These are phyloP conservation scores for Archegozetes longisetosus DNA, from an alignment of 1,140 invertebrate genomes.

Conservation along the genomic window DNA sequence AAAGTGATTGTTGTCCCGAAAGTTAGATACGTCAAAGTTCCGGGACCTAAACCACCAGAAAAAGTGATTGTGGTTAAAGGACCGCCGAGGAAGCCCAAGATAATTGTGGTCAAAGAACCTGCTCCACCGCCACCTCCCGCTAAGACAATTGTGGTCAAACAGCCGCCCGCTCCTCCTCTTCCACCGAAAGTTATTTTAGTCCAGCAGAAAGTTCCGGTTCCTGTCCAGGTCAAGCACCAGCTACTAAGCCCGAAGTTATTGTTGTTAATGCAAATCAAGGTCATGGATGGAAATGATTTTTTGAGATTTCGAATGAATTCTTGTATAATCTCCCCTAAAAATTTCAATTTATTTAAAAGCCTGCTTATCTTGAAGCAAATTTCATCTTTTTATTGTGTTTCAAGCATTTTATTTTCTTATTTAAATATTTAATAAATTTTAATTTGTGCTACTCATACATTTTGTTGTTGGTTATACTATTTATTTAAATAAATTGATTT, in stretches of 20 bases:
- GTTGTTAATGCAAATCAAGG: neutral
- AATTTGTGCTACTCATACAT: too few species aligned
- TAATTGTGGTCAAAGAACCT: neutral
- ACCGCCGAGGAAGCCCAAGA: neutral
- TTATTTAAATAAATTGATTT: too few species aligned
- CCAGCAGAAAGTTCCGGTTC: neutral
- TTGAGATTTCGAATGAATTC: too few species aligned
- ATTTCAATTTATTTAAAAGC: too few species aligned
- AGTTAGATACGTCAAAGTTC: neutral
- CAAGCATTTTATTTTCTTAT: too few species aligned
- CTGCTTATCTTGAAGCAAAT: too few species aligned
- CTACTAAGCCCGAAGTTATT: neutral
- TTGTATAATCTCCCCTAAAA: too few species aligned
- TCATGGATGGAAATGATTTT: too few species aligned
- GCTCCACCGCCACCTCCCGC: neutral
- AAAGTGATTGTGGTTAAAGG: neutral
- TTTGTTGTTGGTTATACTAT: too few species aligned
- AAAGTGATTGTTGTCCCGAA: neutral
- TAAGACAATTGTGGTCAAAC: neutral
- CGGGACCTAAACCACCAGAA: neutral
- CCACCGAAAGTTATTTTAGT: neutral
- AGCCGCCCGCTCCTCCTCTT: neutral
- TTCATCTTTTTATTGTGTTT: too few species aligned
- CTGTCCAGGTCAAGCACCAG: neutral
- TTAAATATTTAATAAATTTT: too few species aligned